Evolutionary conservation across 92 coral and sea anemone genomes (phyloP), one percentile per base, ranked within the genome.

Genomic region (Pocillopora grandis): DNA sequence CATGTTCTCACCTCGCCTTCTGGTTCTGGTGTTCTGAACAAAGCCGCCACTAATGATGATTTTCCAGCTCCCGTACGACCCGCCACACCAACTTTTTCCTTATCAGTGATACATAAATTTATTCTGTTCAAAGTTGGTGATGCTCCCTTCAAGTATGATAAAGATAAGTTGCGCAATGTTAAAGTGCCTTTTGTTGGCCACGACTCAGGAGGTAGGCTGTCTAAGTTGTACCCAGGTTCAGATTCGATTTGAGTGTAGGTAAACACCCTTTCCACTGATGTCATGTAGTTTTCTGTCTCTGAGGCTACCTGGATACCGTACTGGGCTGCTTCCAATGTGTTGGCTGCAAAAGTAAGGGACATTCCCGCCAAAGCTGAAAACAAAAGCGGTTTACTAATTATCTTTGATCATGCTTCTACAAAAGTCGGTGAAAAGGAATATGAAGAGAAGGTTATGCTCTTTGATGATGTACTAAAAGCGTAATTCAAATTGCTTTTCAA

Each of bases 361-460:
- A 89, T 61, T 9, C 92, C 92, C 48, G 82, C 89, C 20, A 86
- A 85, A 17, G 86, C 92, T 89, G 85, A 59, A 79, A 82, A 15
- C 55, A 35, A 33, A 5, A 69, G 23, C 8, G 1, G 36, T 14
- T 0, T 0, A 1, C 31, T 62, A 17, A 9, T 64, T 4, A 14
- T 64, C 19, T 12, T 64, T 64, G 5, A 64, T 5, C 27, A 7
- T 64, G 15, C 33, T 9, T 58, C 10, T 14, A 58, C 10, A 58
- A 58, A 58, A 14, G 61, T 9, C 61, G 61, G 61, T 9, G 31
- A 27, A 27, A 27, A 27, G 31, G 31, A 27, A 27, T 27, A 27
- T 27, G 31, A 27, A 27, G 31, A 27, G 31, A 27, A 27, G 31
- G 31, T 27, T 1, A 27, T 27, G 31, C 31, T 27, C 31, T 27